A percentile compares a stretch with the other conserved stretches of the same genome.
Conservation (phyloP, 1,140 invertebrate species). For the Pogonognathellus flavescens region DNA sequence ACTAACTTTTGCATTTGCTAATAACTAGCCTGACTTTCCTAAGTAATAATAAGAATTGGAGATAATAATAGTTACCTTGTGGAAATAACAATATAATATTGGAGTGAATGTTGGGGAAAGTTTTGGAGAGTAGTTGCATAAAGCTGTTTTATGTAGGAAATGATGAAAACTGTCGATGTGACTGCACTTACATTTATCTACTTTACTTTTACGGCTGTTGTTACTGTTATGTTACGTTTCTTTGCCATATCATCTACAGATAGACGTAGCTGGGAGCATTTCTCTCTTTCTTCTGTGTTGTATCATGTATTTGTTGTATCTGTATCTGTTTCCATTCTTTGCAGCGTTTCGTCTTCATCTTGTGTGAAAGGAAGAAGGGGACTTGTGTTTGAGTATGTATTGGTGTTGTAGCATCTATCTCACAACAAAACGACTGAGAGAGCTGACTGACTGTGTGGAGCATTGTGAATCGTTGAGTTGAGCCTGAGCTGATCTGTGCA, state of each 20-base stretch:
- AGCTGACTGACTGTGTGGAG: neutral
- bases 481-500: neutral
- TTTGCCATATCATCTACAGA: neutral
- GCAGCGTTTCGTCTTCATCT: neutral
- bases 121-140: neutral
- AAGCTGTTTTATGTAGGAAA: neutral
- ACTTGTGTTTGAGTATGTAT: no score
- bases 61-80: no score
- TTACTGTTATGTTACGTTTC: slow-evolving; percentile 16
- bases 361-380: slow-evolving; percentile 7
- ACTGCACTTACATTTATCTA: slow-evolving; percentile 39
- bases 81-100: neutral
- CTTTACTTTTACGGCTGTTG: slow-evolving; percentile 38
- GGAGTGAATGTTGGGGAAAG: neutral
- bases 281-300: neutral
- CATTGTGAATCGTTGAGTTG: slow-evolving; percentile 42
- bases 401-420: neutral
- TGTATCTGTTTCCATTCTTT: neutral
- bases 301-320: no score
- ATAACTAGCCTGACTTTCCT: no score
- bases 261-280: neutral
- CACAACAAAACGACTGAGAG: neutral
- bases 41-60: no score
- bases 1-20: no score
- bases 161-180: slow-evolving; percentile 12